Conservation (phyloP, 2,113 vertebrate species). For the Lamprotornis superbus region DNA sequence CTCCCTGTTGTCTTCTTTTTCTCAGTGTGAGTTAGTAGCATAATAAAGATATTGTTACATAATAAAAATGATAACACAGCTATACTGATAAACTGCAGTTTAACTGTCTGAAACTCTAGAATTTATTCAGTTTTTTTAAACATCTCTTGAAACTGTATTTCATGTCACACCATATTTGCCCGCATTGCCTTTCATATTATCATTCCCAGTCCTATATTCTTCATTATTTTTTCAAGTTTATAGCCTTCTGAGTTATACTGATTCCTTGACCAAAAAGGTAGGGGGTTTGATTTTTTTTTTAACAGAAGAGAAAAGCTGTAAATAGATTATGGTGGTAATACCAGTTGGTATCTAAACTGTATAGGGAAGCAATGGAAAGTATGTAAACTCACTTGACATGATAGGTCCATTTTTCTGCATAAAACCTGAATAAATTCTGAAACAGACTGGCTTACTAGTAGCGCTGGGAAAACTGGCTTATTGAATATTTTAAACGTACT, state of each 20-base stretch:
- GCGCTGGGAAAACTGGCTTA: not conserved
- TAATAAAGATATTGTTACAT: not conserved
- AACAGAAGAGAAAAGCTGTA: not conserved
- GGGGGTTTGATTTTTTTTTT: not conserved
- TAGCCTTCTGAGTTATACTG: not conserved
- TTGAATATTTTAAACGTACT: not conserved
- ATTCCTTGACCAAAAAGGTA: not conserved
- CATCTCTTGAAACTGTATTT: not conserved
- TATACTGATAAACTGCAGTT: not conserved
- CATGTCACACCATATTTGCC: not conserved
- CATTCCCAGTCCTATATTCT: not conserved
- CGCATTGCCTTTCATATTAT: not conserved
- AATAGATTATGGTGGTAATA: not conserved
- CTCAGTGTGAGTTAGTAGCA: not conserved
- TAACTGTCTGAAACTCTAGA: not conserved
- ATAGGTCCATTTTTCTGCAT: not conserved
- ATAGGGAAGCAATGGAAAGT: not conserved
- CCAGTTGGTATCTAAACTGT: not conserved
- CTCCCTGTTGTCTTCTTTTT: not conserved
- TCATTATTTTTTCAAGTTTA: not conserved
- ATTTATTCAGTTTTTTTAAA: not conserved
- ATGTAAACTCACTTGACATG: not conserved
- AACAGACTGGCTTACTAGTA: not conserved
- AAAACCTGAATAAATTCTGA: not conserved
- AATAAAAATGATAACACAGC: not conserved